phyloP scores from a whole-genome alignment of 2,113 vertebrate species.

The Dipodomys ordii region DNA sequence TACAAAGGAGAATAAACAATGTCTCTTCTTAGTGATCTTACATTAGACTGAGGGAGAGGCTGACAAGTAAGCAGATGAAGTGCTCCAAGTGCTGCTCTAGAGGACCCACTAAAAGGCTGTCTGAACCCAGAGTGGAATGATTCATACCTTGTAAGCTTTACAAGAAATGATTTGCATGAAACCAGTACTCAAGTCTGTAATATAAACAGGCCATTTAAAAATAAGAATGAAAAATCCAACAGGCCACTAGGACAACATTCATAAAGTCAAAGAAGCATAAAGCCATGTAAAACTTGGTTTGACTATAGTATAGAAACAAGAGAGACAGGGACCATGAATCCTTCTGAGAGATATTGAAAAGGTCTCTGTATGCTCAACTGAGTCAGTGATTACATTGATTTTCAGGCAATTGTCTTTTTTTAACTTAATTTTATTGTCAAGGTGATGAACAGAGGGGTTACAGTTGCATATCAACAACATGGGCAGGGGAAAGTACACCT shows the following conservation, averaged over 20 bases:
- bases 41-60: not conserved
- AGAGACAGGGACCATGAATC: not conserved
- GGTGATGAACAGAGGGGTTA: no score
- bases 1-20: conserved; percentile 11
- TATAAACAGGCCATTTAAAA: not conserved
- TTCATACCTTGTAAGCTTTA: not conserved
- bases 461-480: not conserved
- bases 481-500: not conserved
- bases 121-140: not conserved
- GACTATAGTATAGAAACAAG: not conserved
- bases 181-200: not conserved
- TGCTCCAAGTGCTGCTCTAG: not conserved
- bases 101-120: not conserved
- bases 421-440: no score
- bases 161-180: not conserved
- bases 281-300: not conserved
- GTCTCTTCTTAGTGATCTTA: not conserved
- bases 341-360: not conserved
- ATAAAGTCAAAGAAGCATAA: not conserved
- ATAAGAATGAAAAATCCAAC: not conserved
- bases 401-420: not conserved
- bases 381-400: not conserved
- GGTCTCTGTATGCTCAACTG: not conserved
- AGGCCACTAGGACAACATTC: not conserved
- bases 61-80: not conserved